Base-by-base conservation (phyloP, 2,888 invertebrate species). In the Polyploca ridens region DNA sequence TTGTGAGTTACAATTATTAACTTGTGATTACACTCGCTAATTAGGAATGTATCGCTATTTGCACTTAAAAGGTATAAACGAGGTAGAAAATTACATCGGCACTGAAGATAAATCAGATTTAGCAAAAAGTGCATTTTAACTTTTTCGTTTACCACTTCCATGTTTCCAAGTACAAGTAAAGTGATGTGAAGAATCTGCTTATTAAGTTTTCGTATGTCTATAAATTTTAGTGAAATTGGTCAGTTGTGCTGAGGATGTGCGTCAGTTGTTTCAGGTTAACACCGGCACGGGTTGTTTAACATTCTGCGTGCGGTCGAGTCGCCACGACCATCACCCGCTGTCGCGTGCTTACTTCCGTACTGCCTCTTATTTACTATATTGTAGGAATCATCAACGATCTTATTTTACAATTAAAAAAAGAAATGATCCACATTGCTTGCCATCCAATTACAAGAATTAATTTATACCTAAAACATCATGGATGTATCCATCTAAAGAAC, bases 131-230 rank as follows among this genome's bases (percentile, higher is more conserved):
- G 67, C 62, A 57, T 68, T 67, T 69, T 71, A 64, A 62, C 64
- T 70, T 76, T 75, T 75, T 76, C 72, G 64, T 75, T 70, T 71
- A 74, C 69, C 66, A 71, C 70, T 65, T 73, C 70, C 65, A 74
- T 70, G 67, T 71, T 76, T 75, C 73, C 69, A 71, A 76, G 76
- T 76, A 74, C 63, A 69, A 67, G 71, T 67, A 73, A 75, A 80
- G 69, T 77, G 80, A 79, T 82, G 82, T 77, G 76, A 79, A 77
- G 81, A 81, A 85, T 84, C 69, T 78, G 72, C 81, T 85, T 82
- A 84, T 86, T 84, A 85, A 77, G 73, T 74, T 75, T 70, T 74
- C 75, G 76, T 81, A 82, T 73, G 81, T 84, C 82, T 82, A 81
- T 84, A 79, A 84, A 78, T 78, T 78, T 79, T 71, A 78, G 70